Conservation (phyloP, 2,797 vertebrate genomes). For the Chiroxiphia lanceolata region DNA sequence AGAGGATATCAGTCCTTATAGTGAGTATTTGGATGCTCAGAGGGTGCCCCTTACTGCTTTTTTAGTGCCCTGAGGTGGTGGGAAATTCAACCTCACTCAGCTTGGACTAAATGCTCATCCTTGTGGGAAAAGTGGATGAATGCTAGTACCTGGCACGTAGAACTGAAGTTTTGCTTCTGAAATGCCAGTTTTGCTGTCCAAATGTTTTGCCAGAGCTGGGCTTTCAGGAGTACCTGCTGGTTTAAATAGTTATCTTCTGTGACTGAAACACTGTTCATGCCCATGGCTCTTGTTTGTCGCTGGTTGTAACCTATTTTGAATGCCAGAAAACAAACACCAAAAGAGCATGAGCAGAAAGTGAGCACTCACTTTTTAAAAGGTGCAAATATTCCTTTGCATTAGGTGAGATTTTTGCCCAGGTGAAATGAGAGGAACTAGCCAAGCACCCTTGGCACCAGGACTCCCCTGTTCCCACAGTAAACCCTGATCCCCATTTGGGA, state of each 20-base stretch:
- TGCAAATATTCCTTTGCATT: neutral
- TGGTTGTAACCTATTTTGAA: neutral
- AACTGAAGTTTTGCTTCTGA: neutral
- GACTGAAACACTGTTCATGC: neutral
- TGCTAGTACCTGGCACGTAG: neutral
- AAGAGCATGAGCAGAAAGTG: neutral
- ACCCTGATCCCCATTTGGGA: neutral
- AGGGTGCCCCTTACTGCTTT: neutral
- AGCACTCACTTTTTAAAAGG: neutral
- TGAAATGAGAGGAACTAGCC: neutral
- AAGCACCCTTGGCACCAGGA: neutral
- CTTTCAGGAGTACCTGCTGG: neutral
- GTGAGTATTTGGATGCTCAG: rapidly evolving
- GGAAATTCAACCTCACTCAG: neutral
- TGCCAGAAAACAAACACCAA: neutral
- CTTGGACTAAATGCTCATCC: neutral
- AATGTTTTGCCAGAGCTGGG: neutral
- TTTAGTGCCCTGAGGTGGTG: neutral
- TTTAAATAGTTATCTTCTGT: neutral
- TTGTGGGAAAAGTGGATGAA: neutral
- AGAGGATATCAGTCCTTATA: neutral
- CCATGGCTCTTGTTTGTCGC: neutral
- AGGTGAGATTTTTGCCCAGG: neutral
- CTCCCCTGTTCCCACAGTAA: neutral
- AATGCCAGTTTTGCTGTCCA: neutral